Evolutionary conservation across 2,797 vertebrate genomes (phyloP), one percentile per base, ranked within the genome.

Genomic region (Sternotherus odoratus): DNA sequence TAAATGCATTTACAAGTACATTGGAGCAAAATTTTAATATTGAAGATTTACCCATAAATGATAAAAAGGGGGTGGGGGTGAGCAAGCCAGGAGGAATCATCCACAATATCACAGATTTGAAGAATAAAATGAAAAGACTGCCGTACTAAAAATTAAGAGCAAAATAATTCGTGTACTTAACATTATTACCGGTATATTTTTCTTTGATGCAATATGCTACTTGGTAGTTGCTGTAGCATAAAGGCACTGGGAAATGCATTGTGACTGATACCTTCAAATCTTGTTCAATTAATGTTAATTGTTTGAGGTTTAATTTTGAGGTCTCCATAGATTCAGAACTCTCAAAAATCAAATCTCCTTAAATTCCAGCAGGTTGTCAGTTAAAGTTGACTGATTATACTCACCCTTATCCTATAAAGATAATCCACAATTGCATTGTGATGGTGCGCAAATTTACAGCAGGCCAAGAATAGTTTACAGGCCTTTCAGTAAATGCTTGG

Each of bases 341-440:
- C 77, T 53, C 84, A 82, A 92, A 96, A 92, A 96, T 96, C 92
- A 95, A 92, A 95, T 85, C 69, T 94, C 56, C 79, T 96, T 83
- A 93, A 91, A 83, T 97, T 96, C 80, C 79, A 91, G 39, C 86
- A 75, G 53, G 79, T 87, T 97, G 96, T 95, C 97, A 96, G 95
- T 97, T 97, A 97, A 96, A 96, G 95, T 94, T 97, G 95, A 97
- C 94, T 95, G 90, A 97, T 97, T 96, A 87, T 49, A 30, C 43
- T 94, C 81, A 87, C 84, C 12, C 2, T 94, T 91, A 91, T 86
- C 87, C 77, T 92, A 84, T 79, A 93, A 92, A 93, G 93, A 94
- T 95, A 96, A 93, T 88, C 72, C 81, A 91, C 39, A 78, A 96
- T 95, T 53, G 95, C 96, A 95, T 96, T 97, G 89, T 77, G 85